Conservation (phyloP, 2,113 vertebrate genomes). For the Drymodes brunneopygia region DNA sequence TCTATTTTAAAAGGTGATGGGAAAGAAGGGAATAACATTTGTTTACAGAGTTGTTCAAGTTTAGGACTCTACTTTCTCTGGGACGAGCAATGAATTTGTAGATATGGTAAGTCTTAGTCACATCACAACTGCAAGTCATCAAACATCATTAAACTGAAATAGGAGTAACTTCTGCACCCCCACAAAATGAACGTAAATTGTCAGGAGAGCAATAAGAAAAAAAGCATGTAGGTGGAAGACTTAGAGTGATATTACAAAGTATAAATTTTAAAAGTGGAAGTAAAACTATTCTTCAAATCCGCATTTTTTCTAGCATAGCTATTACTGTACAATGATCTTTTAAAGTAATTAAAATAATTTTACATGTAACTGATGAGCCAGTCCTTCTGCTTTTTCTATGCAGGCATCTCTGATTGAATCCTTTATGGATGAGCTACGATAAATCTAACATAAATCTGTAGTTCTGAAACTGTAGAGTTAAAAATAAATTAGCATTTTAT, state of each 20-base stretch:
- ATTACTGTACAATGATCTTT: background rate
- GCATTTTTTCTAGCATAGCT: background rate
- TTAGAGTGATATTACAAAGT: background rate
- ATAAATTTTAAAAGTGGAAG: background rate
- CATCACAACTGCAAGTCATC: background rate
- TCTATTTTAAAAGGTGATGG: background rate
- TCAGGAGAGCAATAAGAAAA: background rate
- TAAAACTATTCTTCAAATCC: background rate
- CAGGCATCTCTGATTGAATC: background rate
- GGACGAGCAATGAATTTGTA: background rate
- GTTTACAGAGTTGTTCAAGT: background rate
- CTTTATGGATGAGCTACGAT: background rate
- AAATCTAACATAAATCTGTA: background rate
- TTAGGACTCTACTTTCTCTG: background rate
- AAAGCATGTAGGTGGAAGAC: background rate
- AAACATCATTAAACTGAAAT: background rate
- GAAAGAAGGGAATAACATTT: background rate
- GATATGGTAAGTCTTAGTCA: background rate
- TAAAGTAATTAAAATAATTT: conserved; percentile 13
- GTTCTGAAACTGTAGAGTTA: background rate
- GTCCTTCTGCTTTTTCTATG: background rate
- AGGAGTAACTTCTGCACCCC: background rate
- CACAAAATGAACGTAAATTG: conserved; percentile 8
- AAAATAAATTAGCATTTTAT: background rate
- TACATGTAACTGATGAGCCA: background rate